Base-by-base conservation (phyloP, 2,888 invertebrate species). In the Hydroisotoma schaefferi region DNA sequence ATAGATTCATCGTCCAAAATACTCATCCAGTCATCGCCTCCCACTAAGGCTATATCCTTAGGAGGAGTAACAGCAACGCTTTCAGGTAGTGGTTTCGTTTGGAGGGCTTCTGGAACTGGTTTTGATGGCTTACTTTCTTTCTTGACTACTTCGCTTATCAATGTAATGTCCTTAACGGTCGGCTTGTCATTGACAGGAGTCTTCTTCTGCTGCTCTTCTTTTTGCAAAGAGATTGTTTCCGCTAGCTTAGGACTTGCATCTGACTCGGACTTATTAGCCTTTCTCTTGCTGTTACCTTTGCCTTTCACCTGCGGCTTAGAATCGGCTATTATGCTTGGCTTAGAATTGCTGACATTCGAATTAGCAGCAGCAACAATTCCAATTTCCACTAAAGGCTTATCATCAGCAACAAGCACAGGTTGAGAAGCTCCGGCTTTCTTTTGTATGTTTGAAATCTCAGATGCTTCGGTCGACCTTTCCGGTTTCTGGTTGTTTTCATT, bases 1-100 rank as follows among this genome's bases (percentile, higher is more conserved):
- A 59, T 55, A 12, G 57, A 53, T 44, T 63, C 63, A 43, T 64
- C 63, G 46, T 62, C 63, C 68, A 68, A 18, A 40, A 53, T 38
- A n/a, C 37, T 38, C 53, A 53, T 53, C 53, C 53, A 53, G 26
- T 53, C 53, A 23, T 53, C 53, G 6, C 53, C 53, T 4, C 40
- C 53, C 18, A 25, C 27, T 6, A 53, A 20, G 3, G 53, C 46
- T 8, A 5, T 10, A 23, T 46, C 25, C 20, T 46, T 46, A 6
- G 46, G 5, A 23, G 4, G 8, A 23, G 22, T 15, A 23, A 23
- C 46, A 8, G 6, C 46, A 23, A 23, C 43, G 8, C 18, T 10
- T 43, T 43, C 18, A 18, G 43, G 18, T 15, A 43, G 20, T 6
- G 6, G 8, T 18, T 8, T 10, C 33, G 33, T 33, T 10, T 8